Base-by-base conservation (phyloP, 1,140 invertebrate species). In the Drosophila teissieri region DNA sequence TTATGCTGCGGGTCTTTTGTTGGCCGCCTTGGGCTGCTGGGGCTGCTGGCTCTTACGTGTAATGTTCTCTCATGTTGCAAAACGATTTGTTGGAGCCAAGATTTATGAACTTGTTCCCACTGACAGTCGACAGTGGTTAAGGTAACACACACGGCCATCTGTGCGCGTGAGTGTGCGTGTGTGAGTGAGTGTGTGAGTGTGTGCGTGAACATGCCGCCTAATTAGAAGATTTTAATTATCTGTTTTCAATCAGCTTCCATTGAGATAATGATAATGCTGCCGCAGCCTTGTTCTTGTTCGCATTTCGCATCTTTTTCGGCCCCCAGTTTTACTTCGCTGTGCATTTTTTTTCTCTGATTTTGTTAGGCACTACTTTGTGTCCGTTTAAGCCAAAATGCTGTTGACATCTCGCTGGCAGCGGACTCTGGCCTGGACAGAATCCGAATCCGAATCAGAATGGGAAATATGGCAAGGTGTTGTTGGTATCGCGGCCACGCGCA, bases 71-170 rank as follows among this genome's bases (percentile, higher is more conserved):
- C 83, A 86, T 86, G 83, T 86, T 86, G 85, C 85, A 90, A 89
- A 89, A 89, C 84, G 89, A 91, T 91, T 91, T 91, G 89, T 90
- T 89, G 81, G 84, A 65, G 63, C 63, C 75, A 91, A 91, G 89
- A 91, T 91, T 91, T 91, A 91, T 91, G 89, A 91, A 81, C 89
- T 91, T 91, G 89, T 91, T 91, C 81, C 74, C 65, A 42, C 70
- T 89, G 89, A 91, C 89, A 91, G 78, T 78, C 84, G 89, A 91
- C 89, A 91, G 79, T 91, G 80, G 88, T 90, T 83, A 83, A 76
- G 73, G 80, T 86, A 82, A 86, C 81, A 85, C 84, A 81, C 78
- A 88, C 64, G 46, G 54, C 60, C 31, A 31, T 31, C 14, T 48
- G 19, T 27, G 45, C 6, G 19, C 12, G 8, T 7, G 45, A 14